Percentiles rank a stretch among this genome's conserved stretches.
These are phyloP conservation scores for Luperina testacea DNA, from an alignment of 2,888 invertebrate species.

Conservation along the genomic window DNA sequence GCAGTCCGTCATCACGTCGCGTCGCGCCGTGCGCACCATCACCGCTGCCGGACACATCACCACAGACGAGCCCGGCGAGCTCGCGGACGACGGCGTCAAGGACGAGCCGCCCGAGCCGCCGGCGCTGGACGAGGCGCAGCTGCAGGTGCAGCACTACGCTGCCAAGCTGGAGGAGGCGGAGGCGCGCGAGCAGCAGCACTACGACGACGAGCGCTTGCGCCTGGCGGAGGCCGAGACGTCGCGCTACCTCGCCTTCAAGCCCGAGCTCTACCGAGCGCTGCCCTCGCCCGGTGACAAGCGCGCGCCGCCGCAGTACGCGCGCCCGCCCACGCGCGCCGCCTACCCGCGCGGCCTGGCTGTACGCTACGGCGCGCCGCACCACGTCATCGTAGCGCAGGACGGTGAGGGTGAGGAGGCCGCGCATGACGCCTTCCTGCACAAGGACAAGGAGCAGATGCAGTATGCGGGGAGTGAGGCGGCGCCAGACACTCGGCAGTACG, in stretches of 20 bases:
- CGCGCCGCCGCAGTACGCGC: constrained; percentile 71
- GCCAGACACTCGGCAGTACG: constrained; percentile 78
- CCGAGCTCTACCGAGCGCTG: constrained; percentile 81
- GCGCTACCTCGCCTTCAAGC: constrained; percentile 84
- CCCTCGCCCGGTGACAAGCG: constrained; percentile 74
- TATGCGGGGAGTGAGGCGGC: constrained; percentile 71
- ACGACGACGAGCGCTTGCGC: constrained; percentile 83
- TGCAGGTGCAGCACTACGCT: constrained; percentile 74
- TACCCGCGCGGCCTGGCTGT: constrained; percentile 78
- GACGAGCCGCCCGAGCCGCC: constrained; percentile 82
- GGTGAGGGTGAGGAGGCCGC: constrained; percentile 76
- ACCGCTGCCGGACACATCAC: constrained; percentile 91
- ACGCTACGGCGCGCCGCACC: constrained; percentile 82
- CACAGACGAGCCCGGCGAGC: constrained; percentile 71
- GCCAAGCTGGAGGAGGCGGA: constrained; percentile 75
- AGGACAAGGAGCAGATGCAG: constrained; percentile 78
- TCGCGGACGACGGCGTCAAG: constrained; percentile 81
- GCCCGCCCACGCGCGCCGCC: constrained; percentile 67
- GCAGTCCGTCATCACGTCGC: constrained; percentile 90
- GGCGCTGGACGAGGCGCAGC: constrained; percentile 71
- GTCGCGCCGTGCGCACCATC: constrained; percentile 90
- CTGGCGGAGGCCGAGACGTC: constrained; percentile 82
- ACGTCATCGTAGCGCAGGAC: constrained; percentile 81
- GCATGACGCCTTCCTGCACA: constrained; percentile 80
- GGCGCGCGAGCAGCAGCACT: constrained; percentile 72